Evolutionary conservation across 1,140 invertebrate genomes (phyloP), one percentile per base, ranked within the genome.

Genomic region (Harpegnathos saltator): DNA sequence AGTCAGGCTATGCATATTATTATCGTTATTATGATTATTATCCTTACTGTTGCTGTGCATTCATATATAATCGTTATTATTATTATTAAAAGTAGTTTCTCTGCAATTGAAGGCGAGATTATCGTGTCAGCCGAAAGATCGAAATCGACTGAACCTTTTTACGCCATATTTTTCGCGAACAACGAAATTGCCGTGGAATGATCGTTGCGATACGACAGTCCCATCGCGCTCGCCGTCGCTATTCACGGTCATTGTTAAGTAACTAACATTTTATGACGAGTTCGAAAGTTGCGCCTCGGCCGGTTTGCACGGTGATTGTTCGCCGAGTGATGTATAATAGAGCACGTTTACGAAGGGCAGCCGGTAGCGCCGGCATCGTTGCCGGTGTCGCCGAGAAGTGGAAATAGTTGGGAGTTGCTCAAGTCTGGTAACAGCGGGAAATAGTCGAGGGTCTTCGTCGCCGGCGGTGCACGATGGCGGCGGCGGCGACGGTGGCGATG

Each of bases 381-480:
- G 50, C 63, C 22, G 52, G 22, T 69, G 52, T 58, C 63, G 75
- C 19, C 29, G 63, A 56, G 65, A 54, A 78, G 75, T 71, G 33
- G 65, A 71, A 71, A 72, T 82, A 50, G 78, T 74, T 74, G 68
- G 78, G 56, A 63, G 78, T 74, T 62, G 56, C 58, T 62, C 15
- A 69, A 72, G 59, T 82, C 69, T 50, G 26, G 59, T 74, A 74
- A 74, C 78, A 73, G 56, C 26, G 69, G 69, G 68, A 82, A 74
- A 74, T 74, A 72, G 68, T 82, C 69, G 44, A 73, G 68, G 19
- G 48, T 62, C 78, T 74, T 56, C 69, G 75, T n/a, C 69, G 75
- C n/a, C 29, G 74, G 26, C 14, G 26, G 48, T 68, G 62, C 38
- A 17, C 22, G 72, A 14, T 15, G 63, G 11, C 38, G n/a, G 9